Conservation (phyloP, 37 sponge, comb jelly and placozoan genomes). For the Ianthella basta region DNA sequence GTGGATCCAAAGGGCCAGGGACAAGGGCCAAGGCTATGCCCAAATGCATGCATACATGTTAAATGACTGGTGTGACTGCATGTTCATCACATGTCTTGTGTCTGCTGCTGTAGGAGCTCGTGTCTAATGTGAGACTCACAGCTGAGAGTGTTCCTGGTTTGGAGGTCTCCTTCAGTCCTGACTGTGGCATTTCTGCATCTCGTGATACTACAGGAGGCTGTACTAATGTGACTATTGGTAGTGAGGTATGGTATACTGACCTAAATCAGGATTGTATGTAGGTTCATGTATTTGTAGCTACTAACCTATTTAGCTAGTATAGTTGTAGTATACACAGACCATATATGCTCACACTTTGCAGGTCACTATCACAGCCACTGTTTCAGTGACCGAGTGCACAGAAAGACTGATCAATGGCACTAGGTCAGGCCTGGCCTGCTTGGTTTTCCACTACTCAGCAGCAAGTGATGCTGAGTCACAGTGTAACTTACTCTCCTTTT, state of each 20-base stretch:
- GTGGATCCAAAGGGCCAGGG: no score
- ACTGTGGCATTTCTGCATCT: not conserved
- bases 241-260: not conserved
- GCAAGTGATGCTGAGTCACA: no score
- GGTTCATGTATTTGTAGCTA: no score
- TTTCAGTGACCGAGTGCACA: constrained; percentile 10
- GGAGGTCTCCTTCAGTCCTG: not conserved
- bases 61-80: no score
- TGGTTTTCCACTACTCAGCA: no score
- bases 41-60: no score
- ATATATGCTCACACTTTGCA: not conserved
- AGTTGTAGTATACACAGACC: no score
- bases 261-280: not conserved
- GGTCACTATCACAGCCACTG: not conserved
- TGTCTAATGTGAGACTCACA: not conserved
- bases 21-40: no score
- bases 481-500: no score
- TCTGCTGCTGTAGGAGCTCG: constrained; percentile 9
- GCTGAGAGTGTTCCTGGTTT: constrained; percentile 29
- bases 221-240: not conserved
- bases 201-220: not conserved
- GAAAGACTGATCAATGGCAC: constrained; percentile 17
- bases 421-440: not conserved
- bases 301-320: no score
- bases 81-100: no score